Evolutionary conservation across 2,888 invertebrate species (phyloP).

Genomic region (Andrena chrysosceles): DNA sequence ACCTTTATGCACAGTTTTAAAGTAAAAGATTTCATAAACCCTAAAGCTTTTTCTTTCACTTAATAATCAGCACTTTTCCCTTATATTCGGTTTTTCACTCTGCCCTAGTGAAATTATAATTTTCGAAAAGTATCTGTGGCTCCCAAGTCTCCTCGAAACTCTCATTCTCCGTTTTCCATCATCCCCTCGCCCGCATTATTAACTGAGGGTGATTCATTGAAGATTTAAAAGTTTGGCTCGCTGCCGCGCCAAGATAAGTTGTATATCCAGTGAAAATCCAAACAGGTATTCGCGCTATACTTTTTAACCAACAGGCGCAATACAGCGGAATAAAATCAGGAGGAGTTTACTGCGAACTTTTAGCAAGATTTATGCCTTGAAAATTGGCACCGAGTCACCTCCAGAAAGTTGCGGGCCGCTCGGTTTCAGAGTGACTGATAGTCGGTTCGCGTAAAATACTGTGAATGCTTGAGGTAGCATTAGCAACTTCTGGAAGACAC

Average conservation of each 20-base stretch:
- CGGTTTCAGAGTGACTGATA: neutral
- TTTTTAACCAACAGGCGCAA: constrained; percentile 31
- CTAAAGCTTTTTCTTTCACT: too few species aligned
- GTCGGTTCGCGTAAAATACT: constrained; percentile 11
- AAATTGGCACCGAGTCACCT: constrained; percentile 44
- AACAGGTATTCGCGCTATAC: constrained; percentile 27
- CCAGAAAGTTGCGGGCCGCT: neutral
- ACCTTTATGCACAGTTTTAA: too few species aligned
- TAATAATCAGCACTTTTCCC: too few species aligned
- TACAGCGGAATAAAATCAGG: constrained; percentile 37
- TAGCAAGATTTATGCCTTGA: constrained; percentile 42
- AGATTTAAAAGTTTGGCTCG: constrained; percentile 53
- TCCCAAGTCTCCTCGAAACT: neutral
- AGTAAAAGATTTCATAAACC: too few species aligned
- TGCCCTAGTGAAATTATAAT: neutral
- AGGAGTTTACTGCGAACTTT: constrained; percentile 16
- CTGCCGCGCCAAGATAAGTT: constrained; percentile 20
- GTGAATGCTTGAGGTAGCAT: neutral
- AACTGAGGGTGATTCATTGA: constrained; percentile 41
- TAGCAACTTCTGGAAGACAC: neutral
- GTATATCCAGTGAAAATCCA: constrained; percentile 30
- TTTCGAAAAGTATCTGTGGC: neutral
- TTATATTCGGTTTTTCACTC: too few species aligned
- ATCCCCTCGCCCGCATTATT: constrained; percentile 1
- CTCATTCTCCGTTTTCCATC: constrained; percentile 14